Evolutionary conservation across 2,888 invertebrate genomes (phyloP).

Genomic region (Autographa pulchrina): DNA sequence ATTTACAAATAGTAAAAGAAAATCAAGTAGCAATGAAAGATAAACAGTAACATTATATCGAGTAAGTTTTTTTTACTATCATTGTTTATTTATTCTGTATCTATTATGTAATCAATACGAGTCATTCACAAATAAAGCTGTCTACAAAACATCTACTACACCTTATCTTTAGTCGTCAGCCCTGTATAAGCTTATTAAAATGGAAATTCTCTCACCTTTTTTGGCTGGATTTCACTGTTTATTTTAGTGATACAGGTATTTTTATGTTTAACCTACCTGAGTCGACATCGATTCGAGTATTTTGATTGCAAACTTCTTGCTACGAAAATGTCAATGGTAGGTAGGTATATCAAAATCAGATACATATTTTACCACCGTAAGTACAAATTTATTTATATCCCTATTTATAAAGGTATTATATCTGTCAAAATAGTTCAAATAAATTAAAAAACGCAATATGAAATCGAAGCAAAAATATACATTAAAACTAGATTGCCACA

Average conservation of each 20-base stretch:
- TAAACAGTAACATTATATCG: no score
- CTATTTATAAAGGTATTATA: no score
- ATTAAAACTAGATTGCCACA: no score
- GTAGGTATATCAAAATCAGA: neutral
- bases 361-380: no score
- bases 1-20: no score
- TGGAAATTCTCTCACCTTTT: slow-evolving; percentile 15
- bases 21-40: no score
- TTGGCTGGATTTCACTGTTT: slow-evolving; percentile 7
- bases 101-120: neutral
- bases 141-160: slow-evolving; percentile 11
- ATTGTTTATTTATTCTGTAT: no score
- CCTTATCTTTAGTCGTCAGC: slow-evolving; percentile 17
- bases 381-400: no score
- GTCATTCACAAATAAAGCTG: neutral
- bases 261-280: neutral
- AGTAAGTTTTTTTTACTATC: no score
- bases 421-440: no score
- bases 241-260: slow-evolving; percentile 2
- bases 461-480: no score
- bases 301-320: neutral
- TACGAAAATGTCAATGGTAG: neutral
- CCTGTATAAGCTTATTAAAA: slow-evolving; percentile 24
- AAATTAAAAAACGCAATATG: no score
- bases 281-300: neutral